Base-by-base conservation (phyloP, 2,797 vertebrate genomes). In the Channa striata region DNA sequence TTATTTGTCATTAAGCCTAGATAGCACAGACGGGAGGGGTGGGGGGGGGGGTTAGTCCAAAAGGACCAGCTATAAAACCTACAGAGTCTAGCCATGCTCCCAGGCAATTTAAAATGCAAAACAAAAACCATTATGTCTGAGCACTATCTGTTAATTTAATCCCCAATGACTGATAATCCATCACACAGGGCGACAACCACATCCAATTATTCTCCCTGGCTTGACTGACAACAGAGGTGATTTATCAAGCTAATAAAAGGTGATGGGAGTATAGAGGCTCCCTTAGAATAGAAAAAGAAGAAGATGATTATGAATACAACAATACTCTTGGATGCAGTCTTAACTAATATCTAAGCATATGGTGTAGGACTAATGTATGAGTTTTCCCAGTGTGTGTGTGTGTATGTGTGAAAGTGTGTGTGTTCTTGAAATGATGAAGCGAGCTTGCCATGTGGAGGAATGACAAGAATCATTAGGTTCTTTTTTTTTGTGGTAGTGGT, bases 161-260 rank as follows among this genome's bases (percentile, higher is more conserved):
- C 97, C 97, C 96, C 95, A 98, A 97, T 97, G 96, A 99, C 97
- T 98, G 96, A 98, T 98, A 97, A 98, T 99, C 96, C 97, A 97
- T 98, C 96, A 98, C 96, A 95, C 95, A 94, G 96, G 96, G 96
- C 95, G 96, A 97, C 97, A 98, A 99, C 96, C 97, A 99, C 97
- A 98, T 98, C 96, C 97, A 99, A 99, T 99, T 99, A 99, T 98
- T 98, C 96, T 97, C 96, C 95, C 94, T 95, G 96, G 95, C 95
- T 98, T 99, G 97, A 99, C 97, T 99, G 97, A 99, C 98, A 99
- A 97, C 96, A 97, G 96, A 96, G 96, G 96, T 98, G 97, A 99
- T 99, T 99, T 99, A 99, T 99, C 98, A 98, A 97, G 96, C 96
- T 99, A 99, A 99, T 99, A 99, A 99, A 99, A 98, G 97, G 96